A percentile compares a stretch with the other conserved stretches of the same genome.
Evolutionary conservation across 2,888 invertebrate species (phyloP).

Genomic region (Sarcophaga rosellei): DNA sequence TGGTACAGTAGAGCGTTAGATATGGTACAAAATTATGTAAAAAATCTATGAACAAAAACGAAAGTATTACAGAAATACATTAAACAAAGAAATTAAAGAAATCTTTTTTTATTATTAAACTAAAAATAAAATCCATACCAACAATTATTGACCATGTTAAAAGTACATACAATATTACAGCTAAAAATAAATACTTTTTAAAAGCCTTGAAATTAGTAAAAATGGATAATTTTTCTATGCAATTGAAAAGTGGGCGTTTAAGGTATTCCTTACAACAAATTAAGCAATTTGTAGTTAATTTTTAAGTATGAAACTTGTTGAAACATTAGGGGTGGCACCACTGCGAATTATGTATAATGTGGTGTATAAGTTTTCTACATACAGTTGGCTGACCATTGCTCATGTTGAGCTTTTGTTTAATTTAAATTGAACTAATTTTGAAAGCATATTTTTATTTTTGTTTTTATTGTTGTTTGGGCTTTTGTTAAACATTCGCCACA

Average conservation of each 20-base stretch:
- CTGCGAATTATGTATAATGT: background rate
- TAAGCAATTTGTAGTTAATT: slow-evolving; percentile 38
- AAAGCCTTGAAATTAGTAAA: slow-evolving; percentile 33
- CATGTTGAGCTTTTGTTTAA: slow-evolving; percentile 20
- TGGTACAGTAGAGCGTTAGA: background rate
- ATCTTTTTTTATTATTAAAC: background rate
- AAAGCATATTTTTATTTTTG: background rate
- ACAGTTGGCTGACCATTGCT: background rate
- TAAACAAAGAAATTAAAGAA: background rate
- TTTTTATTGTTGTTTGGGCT: slow-evolving; percentile 26
- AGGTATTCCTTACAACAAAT: slow-evolving; percentile 25
- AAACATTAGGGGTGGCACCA: slow-evolving; percentile 22
- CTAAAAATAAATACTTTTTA: too few species aligned
- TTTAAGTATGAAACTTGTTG: slow-evolving; percentile 12
- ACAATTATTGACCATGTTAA: background rate
- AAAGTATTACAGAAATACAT: slow-evolving; percentile 4
- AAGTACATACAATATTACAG: background rate
- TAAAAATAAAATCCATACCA: background rate
- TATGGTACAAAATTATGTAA: background rate
- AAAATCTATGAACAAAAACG: background rate
- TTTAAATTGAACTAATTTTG: slow-evolving; percentile 47
- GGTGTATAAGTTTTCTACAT: background rate
- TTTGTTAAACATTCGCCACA: slow-evolving; percentile 29
- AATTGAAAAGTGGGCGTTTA: slow-evolving; percentile 7
- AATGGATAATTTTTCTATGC: background rate